A percentile compares a stretch with the other conserved stretches of the same genome.
These are phyloP conservation scores for Decapterus maruadsi DNA, from an alignment of 2,797 vertebrate genomes.

Conservation along the genomic window DNA sequence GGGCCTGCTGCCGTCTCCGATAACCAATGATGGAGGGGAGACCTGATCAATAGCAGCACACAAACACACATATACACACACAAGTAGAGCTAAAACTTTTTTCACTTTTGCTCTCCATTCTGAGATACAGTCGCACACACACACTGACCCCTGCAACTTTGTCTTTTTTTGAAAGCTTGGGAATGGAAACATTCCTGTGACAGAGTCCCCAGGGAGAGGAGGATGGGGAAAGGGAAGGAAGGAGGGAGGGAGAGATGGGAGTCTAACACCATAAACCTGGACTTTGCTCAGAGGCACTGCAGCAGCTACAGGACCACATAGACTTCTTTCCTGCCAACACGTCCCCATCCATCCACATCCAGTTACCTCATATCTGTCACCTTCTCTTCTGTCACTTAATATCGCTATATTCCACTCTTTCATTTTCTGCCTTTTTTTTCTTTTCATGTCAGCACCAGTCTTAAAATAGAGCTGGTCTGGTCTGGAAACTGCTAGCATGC, in stretches of 20 bases:
- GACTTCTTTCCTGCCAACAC: not conserved
- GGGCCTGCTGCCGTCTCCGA: conserved; percentile 58
- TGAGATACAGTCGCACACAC: conserved; percentile 23
- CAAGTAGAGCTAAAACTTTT: not conserved
- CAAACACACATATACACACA: conserved; percentile 18
- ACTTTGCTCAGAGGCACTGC: conserved; percentile 26
- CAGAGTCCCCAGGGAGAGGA: conserved; percentile 60
- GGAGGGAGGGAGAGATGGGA: conserved; percentile 24
- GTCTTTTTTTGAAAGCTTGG: conserved; percentile 74
- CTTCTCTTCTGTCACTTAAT: conserved; percentile 10
- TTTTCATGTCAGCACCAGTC: conserved; percentile 53
- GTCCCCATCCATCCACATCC: not conserved
- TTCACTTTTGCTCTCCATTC: not conserved
- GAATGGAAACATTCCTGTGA: conserved; percentile 82
- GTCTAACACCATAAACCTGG: conserved; percentile 9
- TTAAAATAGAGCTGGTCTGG: conserved; percentile 55
- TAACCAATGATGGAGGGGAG: conserved; percentile 73
- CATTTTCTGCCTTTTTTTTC: not conserved
- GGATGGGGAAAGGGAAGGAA: conserved; percentile 17
- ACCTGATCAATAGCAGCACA: conserved; percentile 67
- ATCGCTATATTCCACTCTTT: conserved; percentile 3
- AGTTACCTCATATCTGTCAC: not conserved
- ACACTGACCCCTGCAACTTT: conserved; percentile 64
- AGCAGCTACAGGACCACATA: not conserved
- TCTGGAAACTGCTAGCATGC: conserved; percentile 55